Evolutionary conservation across 2,888 invertebrate genomes (phyloP), one percentile per base, ranked within the genome.

Genomic region (Colostygia pectinataria): DNA sequence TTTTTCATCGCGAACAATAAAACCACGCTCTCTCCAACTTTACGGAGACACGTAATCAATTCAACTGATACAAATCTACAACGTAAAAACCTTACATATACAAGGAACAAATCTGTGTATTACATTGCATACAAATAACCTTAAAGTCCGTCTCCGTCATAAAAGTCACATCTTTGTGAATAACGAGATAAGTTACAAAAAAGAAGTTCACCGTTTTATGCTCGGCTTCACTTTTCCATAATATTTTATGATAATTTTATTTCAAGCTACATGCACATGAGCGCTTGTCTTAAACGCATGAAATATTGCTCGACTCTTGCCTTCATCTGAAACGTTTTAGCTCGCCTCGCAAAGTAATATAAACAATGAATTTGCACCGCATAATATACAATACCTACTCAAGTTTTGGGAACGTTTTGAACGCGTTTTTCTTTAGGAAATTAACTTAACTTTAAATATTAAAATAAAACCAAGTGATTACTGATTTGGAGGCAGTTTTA

Each of bases 121-220:
- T 75, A 76, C 74, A 71, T 70, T 67, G 67, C 74, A 69, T 76
- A 81, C 83, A 80, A 85, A 84, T 80, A 82, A 74, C 77, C 71
- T 66, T 69, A 79, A 79, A 79, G 80, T 80, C 81, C 73, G 74
- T 73, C 71, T 74, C 67, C 66, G 75, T 81, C 81, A 80, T 85
- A 85, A 84, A 85, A 83, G 81, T 84, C 84, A 82, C 81, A 84
- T 85, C 78, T 78, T 75, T 73, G 68, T 83, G 84, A 84, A 74
- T 80, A 84, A 85, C 76, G 84, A 78, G 80, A 80, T 79, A 84
- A 85, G 77, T 84, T 85, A 71, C 70, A 75, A 80, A 80, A 82
- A 80, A 80, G 65, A 75, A 78, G 75, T 77, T 80, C 68, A 68
- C 69, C 66, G 81, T 33, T 80, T 81, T 76, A 73, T 75, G 78